These are phyloP conservation scores for Malacosoma neustria DNA, from an alignment of 2,888 invertebrate species.

Conservation along the genomic window DNA sequence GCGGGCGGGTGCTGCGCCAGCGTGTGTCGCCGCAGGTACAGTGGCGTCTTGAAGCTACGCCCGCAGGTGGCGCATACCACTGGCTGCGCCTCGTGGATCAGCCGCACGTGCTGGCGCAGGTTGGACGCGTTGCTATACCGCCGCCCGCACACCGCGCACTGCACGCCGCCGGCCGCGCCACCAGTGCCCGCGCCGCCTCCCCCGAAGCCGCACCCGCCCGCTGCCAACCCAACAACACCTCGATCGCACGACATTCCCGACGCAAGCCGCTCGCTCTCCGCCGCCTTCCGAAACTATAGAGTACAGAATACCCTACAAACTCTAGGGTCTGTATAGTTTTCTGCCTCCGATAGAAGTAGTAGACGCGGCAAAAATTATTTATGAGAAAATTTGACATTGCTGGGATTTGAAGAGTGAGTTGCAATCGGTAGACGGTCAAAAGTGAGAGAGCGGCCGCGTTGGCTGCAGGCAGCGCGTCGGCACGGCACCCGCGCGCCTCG, in stretches of 20 bases:
- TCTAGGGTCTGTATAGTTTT: neutral
- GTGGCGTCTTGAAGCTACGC: constrained; percentile 84
- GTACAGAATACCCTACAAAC: constrained; percentile 3
- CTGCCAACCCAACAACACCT: constrained; percentile 67
- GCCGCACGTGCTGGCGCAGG: constrained; percentile 83
- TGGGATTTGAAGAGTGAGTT: constrained; percentile 1
- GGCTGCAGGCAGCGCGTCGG: constrained; percentile 34
- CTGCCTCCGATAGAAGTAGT: neutral
- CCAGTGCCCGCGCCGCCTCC: constrained; percentile 27
- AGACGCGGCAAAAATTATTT: neutral
- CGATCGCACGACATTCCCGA: constrained; percentile 42
- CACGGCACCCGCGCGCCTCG: constrained; percentile 69
- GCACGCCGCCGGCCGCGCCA: constrained; percentile 46
- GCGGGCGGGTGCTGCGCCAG: constrained; percentile 78
- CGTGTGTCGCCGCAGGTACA: constrained; percentile 84
- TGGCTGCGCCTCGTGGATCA: constrained; percentile 82
- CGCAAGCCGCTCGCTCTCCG: constrained; percentile 16
- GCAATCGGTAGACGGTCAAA: constrained; percentile 14
- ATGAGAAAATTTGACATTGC: neutral
- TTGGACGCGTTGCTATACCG: constrained; percentile 83
- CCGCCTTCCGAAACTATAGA: constrained; percentile 14
- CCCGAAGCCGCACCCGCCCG: constrained; percentile 26
- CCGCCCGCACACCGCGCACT: constrained; percentile 80
- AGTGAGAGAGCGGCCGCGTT: constrained; percentile 18
- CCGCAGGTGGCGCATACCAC: constrained; percentile 81